Base-by-base conservation (phyloP, 2,797 vertebrate species). In the Tenualosa ilisha region DNA sequence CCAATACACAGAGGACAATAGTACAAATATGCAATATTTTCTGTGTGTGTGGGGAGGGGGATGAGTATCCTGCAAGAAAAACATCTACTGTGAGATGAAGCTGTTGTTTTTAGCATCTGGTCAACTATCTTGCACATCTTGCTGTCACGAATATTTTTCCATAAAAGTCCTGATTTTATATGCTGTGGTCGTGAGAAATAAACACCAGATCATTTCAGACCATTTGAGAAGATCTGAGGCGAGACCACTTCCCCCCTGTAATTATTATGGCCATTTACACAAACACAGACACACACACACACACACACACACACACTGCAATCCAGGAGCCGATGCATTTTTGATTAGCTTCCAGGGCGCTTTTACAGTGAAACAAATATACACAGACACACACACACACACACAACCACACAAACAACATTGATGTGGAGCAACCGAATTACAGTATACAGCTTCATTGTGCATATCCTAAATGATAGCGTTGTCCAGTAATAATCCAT, bases 151-250 rank as follows among this genome's bases (percentile, higher is more conserved):
- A 59, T 8, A 82, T 43, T 81, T 84, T 53, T 65, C 50, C 59
- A 54, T 59, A 15, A 56, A 72, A 72, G 68, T 51, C 40, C 59
- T 26, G 24, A 15, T 54, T 31, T 68, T 50, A 81, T 59, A 85
- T 46, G 26, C 63, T 81, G 53, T 54, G 75, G 31, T 59, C 81
- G 46, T 84, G 56, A 68, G 68, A 85, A 65, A 83, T 37, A 81
- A 59, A 88, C 46, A 40, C 11, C 49, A 37, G 20, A 59, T 50
- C 5, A 61, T 53, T 56, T 81, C 53, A 56, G 81, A 79, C 26
- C 7, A 82, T 81, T 82, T 75, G 81, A 83, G 46, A 72, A 85
- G 82, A 79, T 81, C 50, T 50, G 54, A 56, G 17, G 68, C 83
- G 49, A 75, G 15, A 84, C 65, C 2, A 9, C 49, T 87, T 50